Evolutionary conservation across 2,113 vertebrate species (phyloP).

Genomic region (Campylorhamphus procurvoides): DNA sequence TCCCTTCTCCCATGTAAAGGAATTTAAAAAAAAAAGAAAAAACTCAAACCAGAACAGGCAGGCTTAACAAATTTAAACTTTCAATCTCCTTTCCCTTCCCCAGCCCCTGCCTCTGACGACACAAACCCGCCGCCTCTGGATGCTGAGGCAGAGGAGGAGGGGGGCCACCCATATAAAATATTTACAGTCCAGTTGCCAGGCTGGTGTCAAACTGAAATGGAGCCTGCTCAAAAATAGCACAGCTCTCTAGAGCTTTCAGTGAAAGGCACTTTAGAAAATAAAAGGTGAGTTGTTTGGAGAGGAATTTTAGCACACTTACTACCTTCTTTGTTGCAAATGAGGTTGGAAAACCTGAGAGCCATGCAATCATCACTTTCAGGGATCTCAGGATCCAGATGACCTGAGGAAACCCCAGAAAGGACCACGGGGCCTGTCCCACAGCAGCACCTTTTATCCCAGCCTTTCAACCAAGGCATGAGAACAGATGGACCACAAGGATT

Average conservation of each 20-base stretch:
- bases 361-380: neutral
- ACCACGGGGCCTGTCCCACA: neutral
- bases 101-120: neutral
- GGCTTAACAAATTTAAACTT: neutral
- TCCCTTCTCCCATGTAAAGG: neutral
- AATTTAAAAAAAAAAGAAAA: neutral
- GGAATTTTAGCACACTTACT: neutral
- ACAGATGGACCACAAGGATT: fast-evolving
- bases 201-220: constrained; percentile 86
- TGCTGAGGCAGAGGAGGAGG: constrained; percentile 2
- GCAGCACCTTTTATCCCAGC: neutral
- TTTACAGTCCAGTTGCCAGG: constrained; percentile 83
- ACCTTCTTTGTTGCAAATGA: neutral
- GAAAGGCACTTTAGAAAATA: constrained; percentile 58
- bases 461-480: neutral
- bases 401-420: neutral
- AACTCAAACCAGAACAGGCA: neutral
- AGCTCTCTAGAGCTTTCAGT: constrained; percentile 72
- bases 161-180: constrained; percentile 81
- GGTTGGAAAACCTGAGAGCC: neutral
- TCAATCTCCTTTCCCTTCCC: neutral
- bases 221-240: constrained; percentile 89
- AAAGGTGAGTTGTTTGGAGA: constrained; percentile 43
- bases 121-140: constrained; percentile 22
- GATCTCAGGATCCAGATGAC: neutral